These are phyloP conservation scores for Centropus bengalensis DNA, from an alignment of 2,113 vertebrate species.

Conservation along the genomic window DNA sequence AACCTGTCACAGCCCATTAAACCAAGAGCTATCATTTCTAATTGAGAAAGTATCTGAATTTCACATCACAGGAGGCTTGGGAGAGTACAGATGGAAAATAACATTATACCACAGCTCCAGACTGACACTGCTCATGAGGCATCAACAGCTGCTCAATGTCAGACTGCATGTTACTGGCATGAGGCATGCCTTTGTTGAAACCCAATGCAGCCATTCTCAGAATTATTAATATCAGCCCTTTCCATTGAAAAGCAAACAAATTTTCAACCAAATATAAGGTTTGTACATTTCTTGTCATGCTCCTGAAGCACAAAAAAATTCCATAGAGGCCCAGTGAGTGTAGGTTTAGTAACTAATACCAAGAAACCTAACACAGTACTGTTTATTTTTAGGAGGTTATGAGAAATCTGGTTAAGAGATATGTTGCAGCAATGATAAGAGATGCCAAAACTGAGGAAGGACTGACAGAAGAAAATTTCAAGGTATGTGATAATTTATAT, in stretches of 20 bases:
- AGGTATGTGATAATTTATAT: slow-evolving; percentile 77
- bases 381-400: slow-evolving; percentile 87
- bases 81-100: not conserved
- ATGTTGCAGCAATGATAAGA: slow-evolving; percentile 97
- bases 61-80: not conserved
- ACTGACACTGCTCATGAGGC: not conserved
- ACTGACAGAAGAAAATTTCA: slow-evolving; percentile 97
- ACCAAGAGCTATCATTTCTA: not conserved
- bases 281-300: not conserved
- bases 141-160: not conserved
- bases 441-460: slow-evolving; percentile 95
- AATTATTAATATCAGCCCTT: not conserved
- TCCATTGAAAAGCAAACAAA: not conserved
- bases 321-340: not conserved
- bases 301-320: not conserved
- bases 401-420: slow-evolving; percentile 93
- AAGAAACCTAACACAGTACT: not conserved
- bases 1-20: not conserved
- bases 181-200: not conserved
- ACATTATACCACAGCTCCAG: not conserved
- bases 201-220: not conserved
- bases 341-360: not conserved
- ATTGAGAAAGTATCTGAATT: not conserved
- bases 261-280: not conserved
- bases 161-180: not conserved